Conservation (phyloP, 1,140 invertebrate genomes). For the Heliothis virescens region DNA sequence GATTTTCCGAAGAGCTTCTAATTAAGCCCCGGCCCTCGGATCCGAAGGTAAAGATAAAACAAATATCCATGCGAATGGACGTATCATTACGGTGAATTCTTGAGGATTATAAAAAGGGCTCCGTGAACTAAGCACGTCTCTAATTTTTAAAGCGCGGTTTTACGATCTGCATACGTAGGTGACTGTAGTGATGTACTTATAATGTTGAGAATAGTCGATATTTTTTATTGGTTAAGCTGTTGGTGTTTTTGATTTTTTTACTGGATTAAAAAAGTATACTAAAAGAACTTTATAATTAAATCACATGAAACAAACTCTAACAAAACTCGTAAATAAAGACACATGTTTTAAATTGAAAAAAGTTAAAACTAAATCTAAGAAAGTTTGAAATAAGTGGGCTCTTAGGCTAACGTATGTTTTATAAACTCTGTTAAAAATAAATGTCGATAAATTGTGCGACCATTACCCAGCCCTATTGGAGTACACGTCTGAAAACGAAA, state of each 20-base stretch:
- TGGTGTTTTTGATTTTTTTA: background rate
- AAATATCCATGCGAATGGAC: slow-evolving; percentile 69
- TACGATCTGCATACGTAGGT: slow-evolving; percentile 77
- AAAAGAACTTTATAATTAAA: background rate
- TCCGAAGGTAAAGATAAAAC: slow-evolving; percentile 33
- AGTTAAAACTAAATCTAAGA: slow-evolving; percentile 8
- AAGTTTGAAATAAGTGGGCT: slow-evolving; percentile 9
- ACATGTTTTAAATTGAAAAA: slow-evolving; percentile 16
- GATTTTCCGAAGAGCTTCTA: slow-evolving; percentile 21
- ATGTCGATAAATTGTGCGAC: slow-evolving; percentile 58
- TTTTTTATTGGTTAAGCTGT: background rate
- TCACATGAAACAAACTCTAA: background rate
- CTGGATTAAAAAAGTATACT: background rate
- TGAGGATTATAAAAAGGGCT: slow-evolving; percentile 81
- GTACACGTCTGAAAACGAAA: slow-evolving; percentile 72
- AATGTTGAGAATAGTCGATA: slow-evolving; percentile 49
- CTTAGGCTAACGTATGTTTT: background rate
- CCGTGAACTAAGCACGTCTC: slow-evolving; percentile 59
- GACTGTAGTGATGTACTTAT: slow-evolving; percentile 61
- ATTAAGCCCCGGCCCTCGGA: slow-evolving; percentile 5
- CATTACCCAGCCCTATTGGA: slow-evolving; percentile 57
- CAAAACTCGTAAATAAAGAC: slow-evolving; percentile 8
- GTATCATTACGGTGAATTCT: slow-evolving; percentile 80
- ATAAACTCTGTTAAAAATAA: slow-evolving; percentile 31
- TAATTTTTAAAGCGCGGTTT: slow-evolving; percentile 81